Conservation (phyloP, 2,888 invertebrate genomes). For the Noctua comes region DNA sequence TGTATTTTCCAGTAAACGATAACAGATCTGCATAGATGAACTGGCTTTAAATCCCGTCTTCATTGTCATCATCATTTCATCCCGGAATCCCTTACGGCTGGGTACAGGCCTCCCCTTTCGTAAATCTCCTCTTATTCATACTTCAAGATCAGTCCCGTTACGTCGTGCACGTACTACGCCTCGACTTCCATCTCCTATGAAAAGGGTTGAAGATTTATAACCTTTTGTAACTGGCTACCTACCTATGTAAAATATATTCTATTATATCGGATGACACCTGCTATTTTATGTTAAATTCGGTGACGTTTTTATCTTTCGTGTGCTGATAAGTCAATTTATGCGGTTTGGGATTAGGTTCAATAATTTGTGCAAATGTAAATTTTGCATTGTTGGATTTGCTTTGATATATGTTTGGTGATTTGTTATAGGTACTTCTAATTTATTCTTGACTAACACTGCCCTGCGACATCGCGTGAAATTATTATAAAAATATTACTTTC, state of each 20-base stretch:
- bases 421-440: background rate
- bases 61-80: background rate
- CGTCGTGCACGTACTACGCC: conserved; percentile 63
- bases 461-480: no score
- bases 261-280: conserved; percentile 71
- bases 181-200: conserved; percentile 69
- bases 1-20: background rate
- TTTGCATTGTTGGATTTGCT: conserved; percentile 36
- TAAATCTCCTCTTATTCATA: conserved; percentile 39
- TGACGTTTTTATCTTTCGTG: conserved; percentile 68
- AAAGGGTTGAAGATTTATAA: conserved; percentile 75
- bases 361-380: conserved; percentile 55
- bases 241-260: conserved; percentile 52
- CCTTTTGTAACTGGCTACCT: conserved; percentile 67
- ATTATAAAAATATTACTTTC: no score
- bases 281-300: conserved; percentile 69
- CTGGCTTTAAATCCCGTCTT: background rate
- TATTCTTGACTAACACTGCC: background rate
- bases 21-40: background rate
- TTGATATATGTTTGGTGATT: conserved; percentile 29
- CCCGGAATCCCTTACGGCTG: background rate
- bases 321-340: conserved; percentile 68
- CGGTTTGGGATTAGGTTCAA: conserved; percentile 50
- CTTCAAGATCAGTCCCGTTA: conserved; percentile 32
- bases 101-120: background rate